A percentile compares a stretch with the other conserved stretches of the same genome.
These are phyloP conservation scores for Glandiceps talaboti DNA, from an alignment of 53 echinoderm and acorn worm genomes.

Conservation along the genomic window DNA sequence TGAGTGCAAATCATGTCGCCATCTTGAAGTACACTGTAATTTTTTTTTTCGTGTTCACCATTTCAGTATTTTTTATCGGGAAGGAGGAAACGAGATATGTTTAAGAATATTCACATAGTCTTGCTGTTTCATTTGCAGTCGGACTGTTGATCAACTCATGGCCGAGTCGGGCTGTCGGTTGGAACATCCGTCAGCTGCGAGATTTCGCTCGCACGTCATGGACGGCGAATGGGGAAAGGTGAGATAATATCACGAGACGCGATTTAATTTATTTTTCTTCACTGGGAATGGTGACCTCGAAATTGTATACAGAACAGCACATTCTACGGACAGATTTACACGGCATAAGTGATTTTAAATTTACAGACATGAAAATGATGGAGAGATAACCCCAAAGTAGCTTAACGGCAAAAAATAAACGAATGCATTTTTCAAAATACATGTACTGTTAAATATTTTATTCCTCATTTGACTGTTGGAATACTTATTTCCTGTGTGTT, in stretches of 20 bases:
- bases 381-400: too few relatives aligned
- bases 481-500: background rate
- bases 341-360: too few relatives aligned
- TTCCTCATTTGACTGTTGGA: too few relatives aligned
- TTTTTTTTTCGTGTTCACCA: too few relatives aligned
- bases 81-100: background rate
- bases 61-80: background rate
- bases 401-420: too few relatives aligned
- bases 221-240: constrained; percentile 86
- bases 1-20: constrained; percentile 37
- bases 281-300: too few relatives aligned
- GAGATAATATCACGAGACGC: background rate
- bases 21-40: background rate
- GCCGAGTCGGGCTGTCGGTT: constrained; percentile 85
- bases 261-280: background rate
- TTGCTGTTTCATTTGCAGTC: constrained; percentile 27
- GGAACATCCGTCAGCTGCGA: constrained; percentile 88
- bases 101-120: background rate
- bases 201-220: constrained; percentile 97
- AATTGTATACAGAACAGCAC: too few relatives aligned
- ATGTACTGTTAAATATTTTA: too few relatives aligned
- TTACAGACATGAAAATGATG: too few relatives aligned
- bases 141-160: constrained; percentile 86
- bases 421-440: too few relatives aligned
- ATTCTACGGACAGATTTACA: too few relatives aligned